Percentiles rank a stretch among this genome's conserved stretches.
phyloP scores from a whole-genome alignment of 2,888 invertebrate species.

The Oscheius sp. region DNA sequence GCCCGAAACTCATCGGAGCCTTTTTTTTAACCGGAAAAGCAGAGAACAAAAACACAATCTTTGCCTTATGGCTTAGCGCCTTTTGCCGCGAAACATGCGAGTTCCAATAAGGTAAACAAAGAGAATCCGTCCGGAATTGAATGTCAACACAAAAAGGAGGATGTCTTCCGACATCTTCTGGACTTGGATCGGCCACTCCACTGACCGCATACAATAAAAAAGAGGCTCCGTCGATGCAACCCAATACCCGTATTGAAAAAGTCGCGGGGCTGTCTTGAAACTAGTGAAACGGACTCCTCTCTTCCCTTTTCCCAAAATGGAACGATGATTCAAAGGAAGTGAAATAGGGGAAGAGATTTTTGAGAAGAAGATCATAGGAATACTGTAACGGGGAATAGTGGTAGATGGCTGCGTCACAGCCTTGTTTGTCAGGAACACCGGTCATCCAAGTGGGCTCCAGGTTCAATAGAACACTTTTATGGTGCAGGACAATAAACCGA shows the following conservation, averaged over 20 bases:
- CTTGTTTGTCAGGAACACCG: too few relatives aligned
- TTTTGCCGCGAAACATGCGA: conserved; percentile 13
- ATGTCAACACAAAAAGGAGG: conserved; percentile 13
- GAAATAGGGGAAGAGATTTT: too few relatives aligned
- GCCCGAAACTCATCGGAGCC: too few relatives aligned
- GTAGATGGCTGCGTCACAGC: too few relatives aligned
- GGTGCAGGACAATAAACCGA: too few relatives aligned
- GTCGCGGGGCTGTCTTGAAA: not conserved
- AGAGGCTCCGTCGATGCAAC: conserved; percentile 5
- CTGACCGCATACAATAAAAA: not conserved
- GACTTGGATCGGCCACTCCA: not conserved
- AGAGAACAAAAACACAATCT: not conserved
- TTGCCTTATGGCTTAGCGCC: not conserved
- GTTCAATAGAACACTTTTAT: too few relatives aligned
- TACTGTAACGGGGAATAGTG: too few relatives aligned
- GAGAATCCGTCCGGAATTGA: conserved; percentile 11
- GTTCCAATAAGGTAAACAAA: conserved; percentile 6
- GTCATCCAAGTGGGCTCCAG: too few relatives aligned
- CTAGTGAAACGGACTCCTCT: not conserved
- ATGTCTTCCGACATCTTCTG: too few relatives aligned
- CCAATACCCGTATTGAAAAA: conserved; percentile 6
- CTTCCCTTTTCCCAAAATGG: not conserved
- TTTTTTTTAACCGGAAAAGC: too few relatives aligned
- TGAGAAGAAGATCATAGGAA: too few relatives aligned
- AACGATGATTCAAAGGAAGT: not conserved